Percentiles rank a stretch among this genome's conserved stretches.
Conservation (phyloP, 2,113 vertebrate species). For the Lepus europaeus region DNA sequence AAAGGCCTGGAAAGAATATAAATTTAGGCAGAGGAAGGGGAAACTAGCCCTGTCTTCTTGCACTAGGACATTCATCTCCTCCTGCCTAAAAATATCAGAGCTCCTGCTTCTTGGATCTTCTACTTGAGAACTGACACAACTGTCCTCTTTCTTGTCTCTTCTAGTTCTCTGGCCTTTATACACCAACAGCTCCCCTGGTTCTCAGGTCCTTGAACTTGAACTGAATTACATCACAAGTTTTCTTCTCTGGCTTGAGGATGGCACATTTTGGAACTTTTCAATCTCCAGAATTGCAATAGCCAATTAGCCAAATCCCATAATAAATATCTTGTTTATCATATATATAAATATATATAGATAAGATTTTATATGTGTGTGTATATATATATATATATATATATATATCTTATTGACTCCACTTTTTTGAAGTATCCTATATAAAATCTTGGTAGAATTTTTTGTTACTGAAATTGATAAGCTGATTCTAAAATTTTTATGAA, state of each 20-base stretch:
- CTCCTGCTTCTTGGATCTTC: background rate
- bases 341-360: background rate
- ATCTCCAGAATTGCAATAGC: background rate
- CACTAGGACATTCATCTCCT: background rate
- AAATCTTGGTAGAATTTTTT: background rate
- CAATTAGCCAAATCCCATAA: background rate
- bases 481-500: constrained; percentile 16
- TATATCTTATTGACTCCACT: background rate
- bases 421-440: background rate
- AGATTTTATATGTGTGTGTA: background rate
- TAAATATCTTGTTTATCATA: background rate
- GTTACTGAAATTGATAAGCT: background rate
- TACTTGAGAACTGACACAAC: background rate
- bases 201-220: background rate
- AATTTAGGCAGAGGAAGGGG: background rate
- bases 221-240: background rate
- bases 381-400: background rate
- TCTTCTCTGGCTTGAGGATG: background rate
- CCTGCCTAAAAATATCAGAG: background rate
- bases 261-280: background rate
- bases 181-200: background rate
- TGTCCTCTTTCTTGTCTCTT: background rate
- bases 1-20: background rate
- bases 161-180: background rate
- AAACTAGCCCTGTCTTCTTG: background rate